Evolutionary conservation across 2,888 invertebrate species (phyloP).

Genomic region (Drosophila yooni): DNA sequence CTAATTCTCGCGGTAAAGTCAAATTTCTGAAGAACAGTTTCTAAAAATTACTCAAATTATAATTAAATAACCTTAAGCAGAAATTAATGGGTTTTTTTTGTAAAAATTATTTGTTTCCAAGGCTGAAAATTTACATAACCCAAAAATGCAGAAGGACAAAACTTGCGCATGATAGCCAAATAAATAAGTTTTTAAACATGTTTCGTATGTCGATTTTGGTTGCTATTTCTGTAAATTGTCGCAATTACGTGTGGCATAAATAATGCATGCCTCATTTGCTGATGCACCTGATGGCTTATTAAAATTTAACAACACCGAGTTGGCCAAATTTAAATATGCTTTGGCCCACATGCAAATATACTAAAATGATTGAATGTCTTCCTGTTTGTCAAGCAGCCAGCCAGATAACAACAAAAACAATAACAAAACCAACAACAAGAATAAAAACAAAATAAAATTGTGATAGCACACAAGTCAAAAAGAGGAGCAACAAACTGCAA

Average conservation of each 20-base stretch:
- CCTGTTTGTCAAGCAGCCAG: conserved; percentile 36
- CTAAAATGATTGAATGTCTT: conserved; percentile 7
- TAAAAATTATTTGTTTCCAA: conserved; percentile 26
- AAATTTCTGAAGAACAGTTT: background rate
- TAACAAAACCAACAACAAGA: conserved; percentile 12
- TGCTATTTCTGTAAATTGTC: conserved; percentile 33
- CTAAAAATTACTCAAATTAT: background rate
- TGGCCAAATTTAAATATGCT: conserved; percentile 39
- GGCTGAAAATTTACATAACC: conserved; percentile 38
- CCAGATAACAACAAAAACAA: conserved; percentile 12
- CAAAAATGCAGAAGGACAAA: conserved; percentile 37
- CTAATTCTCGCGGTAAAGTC: background rate
- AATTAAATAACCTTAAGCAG: too few relatives aligned
- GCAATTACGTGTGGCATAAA: conserved; percentile 62
- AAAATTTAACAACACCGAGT: conserved; percentile 39
- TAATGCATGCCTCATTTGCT: conserved; percentile 79
- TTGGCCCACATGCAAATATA: conserved; percentile 3
- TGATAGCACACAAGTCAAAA: conserved; percentile 51
- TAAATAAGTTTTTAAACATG: background rate
- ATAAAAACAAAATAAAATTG: conserved; percentile 45
- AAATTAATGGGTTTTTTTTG: background rate
- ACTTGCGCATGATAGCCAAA: conserved; percentile 33
- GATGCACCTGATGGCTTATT: conserved; percentile 81
- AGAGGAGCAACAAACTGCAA: conserved; percentile 68
- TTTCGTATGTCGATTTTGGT: background rate